Percentiles rank a stretch among this genome's conserved stretches.
Conservation (phyloP, 2,113 vertebrate genomes). For the Machaerirhynchus nigripectus region DNA sequence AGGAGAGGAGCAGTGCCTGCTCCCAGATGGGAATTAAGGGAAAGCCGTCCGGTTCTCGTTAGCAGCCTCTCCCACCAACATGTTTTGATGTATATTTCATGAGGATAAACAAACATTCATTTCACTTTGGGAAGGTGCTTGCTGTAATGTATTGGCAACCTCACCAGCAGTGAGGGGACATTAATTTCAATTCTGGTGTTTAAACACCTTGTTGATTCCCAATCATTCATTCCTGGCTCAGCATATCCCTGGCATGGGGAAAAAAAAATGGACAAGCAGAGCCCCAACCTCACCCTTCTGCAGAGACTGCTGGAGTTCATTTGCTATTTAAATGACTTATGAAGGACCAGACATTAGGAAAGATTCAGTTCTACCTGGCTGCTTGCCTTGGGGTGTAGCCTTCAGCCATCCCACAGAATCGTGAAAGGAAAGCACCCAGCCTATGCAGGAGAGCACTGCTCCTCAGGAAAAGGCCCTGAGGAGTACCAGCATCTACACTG, state of each 20-base stretch:
- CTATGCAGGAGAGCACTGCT: accelerated
- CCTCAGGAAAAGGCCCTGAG: neutral
- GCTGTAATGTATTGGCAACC: conserved; percentile 86
- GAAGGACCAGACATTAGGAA: neutral
- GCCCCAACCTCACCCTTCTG: neutral
- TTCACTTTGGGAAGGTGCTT: conserved; percentile 87
- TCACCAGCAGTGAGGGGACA: conserved; percentile 79
- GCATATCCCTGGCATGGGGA: neutral
- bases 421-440: neutral
- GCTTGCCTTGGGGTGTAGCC: neutral
- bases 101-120: conserved; percentile 92
- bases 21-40: conserved; percentile 28
- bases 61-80: conserved; percentile 60
- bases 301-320: neutral
- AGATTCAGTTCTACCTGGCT: neutral
- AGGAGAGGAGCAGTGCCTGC: neutral
- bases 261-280: neutral
- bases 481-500: neutral
- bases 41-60: conserved; percentile 38
- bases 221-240: conserved; percentile 82
- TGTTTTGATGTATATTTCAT: conserved; percentile 84
- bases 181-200: conserved; percentile 89
- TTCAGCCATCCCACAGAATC: neutral
- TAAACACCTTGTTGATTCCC: conserved; percentile 87
- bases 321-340: neutral